Evolutionary conservation across 2,888 invertebrate genomes (phyloP), one percentile per base, ranked within the genome.

Genomic region (Napeogenes inachia): DNA sequence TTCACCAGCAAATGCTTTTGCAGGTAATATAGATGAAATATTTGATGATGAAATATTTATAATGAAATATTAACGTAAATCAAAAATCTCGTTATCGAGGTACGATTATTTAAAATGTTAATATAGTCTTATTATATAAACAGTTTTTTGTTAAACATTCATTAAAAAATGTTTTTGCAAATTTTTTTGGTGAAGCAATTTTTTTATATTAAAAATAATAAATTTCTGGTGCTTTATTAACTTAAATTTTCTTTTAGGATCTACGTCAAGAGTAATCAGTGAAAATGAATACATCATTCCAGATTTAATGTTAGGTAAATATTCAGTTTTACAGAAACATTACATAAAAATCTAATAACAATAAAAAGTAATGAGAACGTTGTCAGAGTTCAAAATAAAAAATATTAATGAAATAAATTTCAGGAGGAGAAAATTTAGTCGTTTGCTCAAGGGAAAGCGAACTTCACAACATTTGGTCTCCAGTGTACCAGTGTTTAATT

Each of bases 401-500:
- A 21, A 1, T 21, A 21, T 21, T 46, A 5, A 54, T 59, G 47
- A 30, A 54, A 38, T 45, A 4, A 56, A 50, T 68, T 67, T 12
- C 64, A 86, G 86, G 81, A 47, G 75, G 70, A 13, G 73, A 74
- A 58, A 70, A 74, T 30, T 42, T 63, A 54, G 61, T 81, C 10
- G 57, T 60, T 6, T 88, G 87, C 62, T 54, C 64, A 8, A 73
- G 70, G 60, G 75, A 74, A 62, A 81, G 82, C 2, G 84, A 88
- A 58, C 66, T 87, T 30, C 75, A 83, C 66, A 77, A 80, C 56
- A 63, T 79, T 32, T 79, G 78, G 79, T 72, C 78, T 0, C 45
- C 68, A 0, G 63, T 60, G 2, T 66, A 71, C 13, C 69, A 79
- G 2, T 89, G 88, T 65, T 61, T 83, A 32, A 74, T 87, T 3